phyloP scores from a whole-genome alignment of 2,888 invertebrate genomes.

The Onchidella celtica region DNA sequence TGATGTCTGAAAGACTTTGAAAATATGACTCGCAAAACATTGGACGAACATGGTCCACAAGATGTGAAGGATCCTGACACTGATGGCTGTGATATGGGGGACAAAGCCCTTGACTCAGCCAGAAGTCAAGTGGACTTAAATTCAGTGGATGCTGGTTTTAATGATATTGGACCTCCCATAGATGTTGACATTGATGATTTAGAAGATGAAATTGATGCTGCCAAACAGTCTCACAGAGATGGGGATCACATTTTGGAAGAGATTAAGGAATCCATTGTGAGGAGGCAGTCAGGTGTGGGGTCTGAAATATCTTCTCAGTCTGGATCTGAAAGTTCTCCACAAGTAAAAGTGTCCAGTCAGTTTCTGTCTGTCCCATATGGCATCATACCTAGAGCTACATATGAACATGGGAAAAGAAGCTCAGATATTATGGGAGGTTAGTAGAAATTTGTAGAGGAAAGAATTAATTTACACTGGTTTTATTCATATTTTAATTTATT shows the following conservation, averaged over 20 bases:
- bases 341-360: constrained; percentile 66
- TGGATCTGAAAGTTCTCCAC: constrained; percentile 55
- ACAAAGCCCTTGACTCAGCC: constrained; percentile 5
- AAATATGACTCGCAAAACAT: too few species aligned
- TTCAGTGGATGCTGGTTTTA: neutral
- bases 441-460: constrained; percentile 29
- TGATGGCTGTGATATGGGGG: neutral
- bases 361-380: constrained; percentile 72
- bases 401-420: constrained; percentile 73
- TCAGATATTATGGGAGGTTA: constrained; percentile 78
- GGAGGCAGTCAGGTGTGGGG: constrained; percentile 53
- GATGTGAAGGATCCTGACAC: neutral
- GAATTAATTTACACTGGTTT: too few species aligned
- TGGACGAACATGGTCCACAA: too few species aligned
- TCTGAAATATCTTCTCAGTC: constrained; percentile 48
- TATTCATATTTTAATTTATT: too few species aligned
- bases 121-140: constrained; percentile 6
- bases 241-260: constrained; percentile 63
- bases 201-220: constrained; percentile 45
- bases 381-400: constrained; percentile 69
- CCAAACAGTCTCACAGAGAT: constrained; percentile 55
- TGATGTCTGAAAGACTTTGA: too few species aligned
- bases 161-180: neutral
- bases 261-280: constrained; percentile 60
- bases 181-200: neutral